Evolutionary conservation across 2,113 vertebrate species (phyloP).

Genomic region (Epinephelus fuscoguttatus): DNA sequence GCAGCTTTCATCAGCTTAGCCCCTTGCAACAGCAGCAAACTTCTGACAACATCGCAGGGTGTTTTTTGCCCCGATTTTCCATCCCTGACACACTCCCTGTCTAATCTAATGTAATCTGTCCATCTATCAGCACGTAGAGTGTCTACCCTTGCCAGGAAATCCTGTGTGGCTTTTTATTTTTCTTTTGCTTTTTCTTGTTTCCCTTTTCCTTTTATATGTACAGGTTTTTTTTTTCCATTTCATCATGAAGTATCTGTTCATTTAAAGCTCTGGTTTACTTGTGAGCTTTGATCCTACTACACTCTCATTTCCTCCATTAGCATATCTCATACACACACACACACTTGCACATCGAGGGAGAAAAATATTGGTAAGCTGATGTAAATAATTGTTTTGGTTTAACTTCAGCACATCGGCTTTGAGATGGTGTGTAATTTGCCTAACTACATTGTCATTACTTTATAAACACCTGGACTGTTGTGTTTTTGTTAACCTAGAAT

Average conservation of each 20-base stretch:
- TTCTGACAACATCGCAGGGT: conserved; percentile 28
- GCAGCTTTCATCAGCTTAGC: conserved; percentile 61
- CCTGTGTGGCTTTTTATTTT: background rate
- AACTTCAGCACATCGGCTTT: background rate
- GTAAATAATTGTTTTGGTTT: background rate
- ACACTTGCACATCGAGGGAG: background rate
- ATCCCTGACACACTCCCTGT: conserved; percentile 11
- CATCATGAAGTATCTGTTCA: background rate
- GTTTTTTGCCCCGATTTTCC: conserved; percentile 1
- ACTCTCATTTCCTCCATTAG: background rate
- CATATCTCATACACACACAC: background rate
- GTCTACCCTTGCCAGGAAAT: background rate
- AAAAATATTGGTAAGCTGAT: background rate
- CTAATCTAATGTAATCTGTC: conserved; percentile 17
- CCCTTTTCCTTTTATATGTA: background rate
- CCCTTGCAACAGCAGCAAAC: conserved; percentile 24
- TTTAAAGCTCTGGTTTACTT: background rate
- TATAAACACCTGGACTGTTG: no score
- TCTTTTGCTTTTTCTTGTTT: background rate
- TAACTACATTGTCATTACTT: no score
- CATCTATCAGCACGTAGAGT: background rate
- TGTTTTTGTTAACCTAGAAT: no score
- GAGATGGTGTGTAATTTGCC: background rate
- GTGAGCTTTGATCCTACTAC: background rate
- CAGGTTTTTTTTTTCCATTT: background rate